Evolutionary conservation across 2,797 vertebrate species (phyloP).

Genomic region (Botia kubotai): DNA sequence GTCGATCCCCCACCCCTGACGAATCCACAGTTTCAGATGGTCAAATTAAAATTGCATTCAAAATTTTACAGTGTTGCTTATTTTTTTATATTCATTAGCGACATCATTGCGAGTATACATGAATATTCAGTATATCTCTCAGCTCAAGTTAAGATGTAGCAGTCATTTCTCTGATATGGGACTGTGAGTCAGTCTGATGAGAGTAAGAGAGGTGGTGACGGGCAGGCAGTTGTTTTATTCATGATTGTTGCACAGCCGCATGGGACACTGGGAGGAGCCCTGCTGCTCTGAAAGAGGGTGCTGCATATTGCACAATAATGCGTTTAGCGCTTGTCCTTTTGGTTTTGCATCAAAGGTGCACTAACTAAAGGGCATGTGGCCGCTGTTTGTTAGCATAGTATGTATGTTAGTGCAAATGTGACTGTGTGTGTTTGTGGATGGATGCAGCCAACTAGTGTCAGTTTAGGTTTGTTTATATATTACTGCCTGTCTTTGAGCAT

Average conservation of each 20-base stretch:
- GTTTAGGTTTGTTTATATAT: conserved; percentile 12
- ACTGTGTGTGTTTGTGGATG: not conserved
- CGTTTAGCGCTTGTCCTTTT: conserved; percentile 56
- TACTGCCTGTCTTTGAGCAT: conserved; percentile 7
- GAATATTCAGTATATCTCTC: not conserved
- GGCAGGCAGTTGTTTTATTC: conserved; percentile 58
- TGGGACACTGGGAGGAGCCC: conserved; percentile 37
- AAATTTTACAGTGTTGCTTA: not conserved
- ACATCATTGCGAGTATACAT: not conserved
- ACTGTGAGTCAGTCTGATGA: conserved; percentile 21
- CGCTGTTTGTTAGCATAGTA: conserved; percentile 17
- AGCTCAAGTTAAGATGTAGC: not conserved
- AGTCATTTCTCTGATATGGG: conserved; percentile 18
- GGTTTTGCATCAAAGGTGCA: conserved; percentile 62
- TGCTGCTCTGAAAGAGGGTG: conserved; percentile 25
- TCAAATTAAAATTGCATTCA: not conserved
- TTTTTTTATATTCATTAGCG: too few relatives aligned
- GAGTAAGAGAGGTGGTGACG: conserved; percentile 40
- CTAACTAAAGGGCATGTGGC: conserved; percentile 24
- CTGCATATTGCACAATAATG: conserved; percentile 38
- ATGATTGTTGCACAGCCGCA: conserved; percentile 20
- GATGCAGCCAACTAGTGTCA: conserved; percentile 48
- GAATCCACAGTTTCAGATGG: too few relatives aligned
- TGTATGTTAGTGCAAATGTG: not conserved
- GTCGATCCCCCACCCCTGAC: not conserved